Evolutionary conservation across 1,140 invertebrate genomes (phyloP), one percentile per base, ranked within the genome.

Genomic region (Cephus cinctus): DNA sequence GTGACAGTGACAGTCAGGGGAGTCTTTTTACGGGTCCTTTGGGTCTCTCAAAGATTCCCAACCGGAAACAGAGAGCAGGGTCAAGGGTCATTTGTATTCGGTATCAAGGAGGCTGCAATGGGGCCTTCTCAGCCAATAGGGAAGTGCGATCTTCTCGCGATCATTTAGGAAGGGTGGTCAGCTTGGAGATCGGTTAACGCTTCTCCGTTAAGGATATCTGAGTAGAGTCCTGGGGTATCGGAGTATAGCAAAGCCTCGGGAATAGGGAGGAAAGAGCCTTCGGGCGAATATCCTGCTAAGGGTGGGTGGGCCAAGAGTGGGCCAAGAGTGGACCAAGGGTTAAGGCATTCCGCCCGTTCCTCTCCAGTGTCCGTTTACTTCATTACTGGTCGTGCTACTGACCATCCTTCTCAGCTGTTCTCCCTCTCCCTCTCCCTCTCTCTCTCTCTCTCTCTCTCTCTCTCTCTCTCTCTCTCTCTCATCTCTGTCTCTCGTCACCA

Each of bases 311-410:
- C n/a, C n/a, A n/a, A n/a, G n/a, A 27, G 19, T 14, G 30, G 9
- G 25, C 32, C 9, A 15, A 34, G 32, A 34, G 25, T 21, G 16
- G 6, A 22, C 23, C 19, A n/a, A 23, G 32, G n/a, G 31, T 42
- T 25, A 46, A 20, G 50, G 39, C 48, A 44, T 41, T 45, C 32
- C 39, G 43, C 46, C 43, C 46, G 45, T 42, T 43, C 50, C 43
- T 22, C 30, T 9, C 16, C 22, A 32, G 53, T 51, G 44, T 55
- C 48, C 53, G 48, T 45, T 55, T 55, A 55, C 53, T 51, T 48
- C 44, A 54, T 54, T 55, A 55, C 51, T 45, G 48, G 45, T 22
- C 19, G 42, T 20, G 27, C 22, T 43, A 39, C 45, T 47, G 40
- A 47, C 35, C 47, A 44, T 47, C 39, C 38, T 16, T 6, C 14